Evolutionary conservation across 2,888 invertebrate species (phyloP), one percentile per base, ranked within the genome.

Genomic region (Caenorhabditis drosophilae): DNA sequence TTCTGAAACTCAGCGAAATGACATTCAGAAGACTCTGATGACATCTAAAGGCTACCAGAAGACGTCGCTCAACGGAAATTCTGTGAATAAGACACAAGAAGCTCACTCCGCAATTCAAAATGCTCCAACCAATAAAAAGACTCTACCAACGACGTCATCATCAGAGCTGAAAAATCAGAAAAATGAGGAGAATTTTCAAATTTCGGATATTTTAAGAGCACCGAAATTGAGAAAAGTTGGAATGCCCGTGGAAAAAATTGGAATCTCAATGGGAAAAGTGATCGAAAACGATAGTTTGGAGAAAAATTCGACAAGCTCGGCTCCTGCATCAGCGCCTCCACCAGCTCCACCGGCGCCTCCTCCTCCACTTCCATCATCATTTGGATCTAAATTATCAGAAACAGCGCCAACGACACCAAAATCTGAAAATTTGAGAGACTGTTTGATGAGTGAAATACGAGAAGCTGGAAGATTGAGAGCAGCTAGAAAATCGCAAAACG

Each of bases 381-480:
- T 20, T 18, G 20, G 7, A 4, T 12, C 9, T 9, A 44, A 11
- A 44, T n/a, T n/a, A n/a, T 25, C 42, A 7, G 7, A 22, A 12
- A 18, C 36, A 36, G 2, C 23, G 4, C 45, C 25, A 11, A n/a
- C 42, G 20, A 31, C 25, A 9, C 42, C 52, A 7, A 51, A 63
- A 31, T 42, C 16, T 18, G 20, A 16, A 12, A 52, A 66, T 41
- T 16, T 52, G 12, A 46, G 66, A 11, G 66, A 66, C 27, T 44
- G 48, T 4, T 23, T 66, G 25, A 66, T 66, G 66, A 45, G 22
- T 31, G 66, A 66, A 52, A 66, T 66, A 41, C 50, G 59, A 26
- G 56, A 66, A 60, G 66, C 66, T 22, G 66, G 66, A 45, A 27
- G 56, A 42, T 27, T 66, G 36, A 45, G 66, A 25, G 66, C 66